Base-by-base conservation (phyloP, 2,888 invertebrate genomes). In the Baccha elongata region DNA sequence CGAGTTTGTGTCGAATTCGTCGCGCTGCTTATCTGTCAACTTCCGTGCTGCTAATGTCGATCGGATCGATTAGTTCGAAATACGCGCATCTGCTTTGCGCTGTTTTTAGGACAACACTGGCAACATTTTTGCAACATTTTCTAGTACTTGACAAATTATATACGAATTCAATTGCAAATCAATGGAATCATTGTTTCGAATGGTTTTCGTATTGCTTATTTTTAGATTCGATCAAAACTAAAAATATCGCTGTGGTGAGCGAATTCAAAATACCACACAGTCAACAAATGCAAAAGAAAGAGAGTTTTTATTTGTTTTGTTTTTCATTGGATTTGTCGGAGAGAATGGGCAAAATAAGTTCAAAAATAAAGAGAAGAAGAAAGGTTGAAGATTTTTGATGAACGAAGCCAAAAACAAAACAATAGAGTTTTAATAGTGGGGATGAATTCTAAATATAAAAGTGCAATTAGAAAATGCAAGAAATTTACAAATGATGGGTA, bases 81-180 rank as follows among this genome's bases (percentile, higher is more conserved):
- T 52, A 23, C 75, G 58, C 69, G 75, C 71, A 83, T 76, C 81
- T 72, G 76, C 42, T 37, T 32, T 44, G 58, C 65, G 52, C 62
- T 35, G 13, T 29, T 23, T 53, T 65, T 35, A 55, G 17, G 48
- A 48, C 15, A 35, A 10, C 53, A 11, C 19, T 8, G 53, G 3
- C 19, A 44, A 13, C 19, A 58, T 23, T 64, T 21, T 44, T 35
- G 62, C 64, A 52, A 46, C 50, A 75, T 60, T 65, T 37, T 58
- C 44, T 48, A 60, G 21, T 19, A 55, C 67, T 83, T 83, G 81
- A 83, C 81, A 83, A 83, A 83, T 83, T 83, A 76, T 67, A 62
- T 17, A 71, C 53, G 67, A 83, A 81, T 72, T 71, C 71, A 52
- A 58, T 71, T 71, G 50, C 40, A 71, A 81, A 81, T 81, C 76